These are phyloP conservation scores for Amphiduros pacificus DNA, from an alignment of 2,888 invertebrate species.

Conservation along the genomic window DNA sequence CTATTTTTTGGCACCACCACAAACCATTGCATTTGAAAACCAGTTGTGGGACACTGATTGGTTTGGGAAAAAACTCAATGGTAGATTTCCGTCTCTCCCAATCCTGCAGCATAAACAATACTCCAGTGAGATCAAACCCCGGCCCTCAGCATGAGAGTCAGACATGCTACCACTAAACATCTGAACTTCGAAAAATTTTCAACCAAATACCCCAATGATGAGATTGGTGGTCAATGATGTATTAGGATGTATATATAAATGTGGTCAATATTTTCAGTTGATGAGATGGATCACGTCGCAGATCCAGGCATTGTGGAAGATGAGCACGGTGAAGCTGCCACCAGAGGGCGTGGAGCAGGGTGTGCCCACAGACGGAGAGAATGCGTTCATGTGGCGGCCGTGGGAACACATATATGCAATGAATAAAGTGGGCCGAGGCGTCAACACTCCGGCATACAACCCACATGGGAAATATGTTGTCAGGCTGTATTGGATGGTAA, in stretches of 20 bases:
- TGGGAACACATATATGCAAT: slow-evolving; percentile 61
- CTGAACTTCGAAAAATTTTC: too few species aligned
- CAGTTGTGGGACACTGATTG: too few species aligned
- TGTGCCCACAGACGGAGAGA: slow-evolving; percentile 34
- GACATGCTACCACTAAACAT: too few species aligned
- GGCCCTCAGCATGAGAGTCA: too few species aligned
- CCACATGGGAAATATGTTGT: slow-evolving; percentile 60
- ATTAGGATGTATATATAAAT: not conserved
- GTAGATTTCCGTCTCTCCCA: too few species aligned
- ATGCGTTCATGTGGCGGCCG: slow-evolving; percentile 52
- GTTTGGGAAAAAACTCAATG: too few species aligned
- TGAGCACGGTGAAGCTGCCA: slow-evolving; percentile 28
- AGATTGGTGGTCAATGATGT: too few species aligned
- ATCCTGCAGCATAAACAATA: too few species aligned
- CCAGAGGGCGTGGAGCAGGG: slow-evolving; percentile 35
- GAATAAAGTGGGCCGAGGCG: slow-evolving; percentile 54
- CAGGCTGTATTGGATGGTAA: slow-evolving; percentile 59
- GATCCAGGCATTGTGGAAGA: slow-evolving; percentile 55
- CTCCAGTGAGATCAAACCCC: too few species aligned
- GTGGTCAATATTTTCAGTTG: slow-evolving; percentile 44
- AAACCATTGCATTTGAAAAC: too few species aligned
- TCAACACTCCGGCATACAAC: slow-evolving; percentile 56
- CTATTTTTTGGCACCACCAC: too few species aligned
- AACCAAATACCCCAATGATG: too few species aligned
- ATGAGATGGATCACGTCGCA: slow-evolving; percentile 58